These are phyloP conservation scores for Drosophila formosana DNA, from an alignment of 2,888 invertebrate species.

Conservation along the genomic window DNA sequence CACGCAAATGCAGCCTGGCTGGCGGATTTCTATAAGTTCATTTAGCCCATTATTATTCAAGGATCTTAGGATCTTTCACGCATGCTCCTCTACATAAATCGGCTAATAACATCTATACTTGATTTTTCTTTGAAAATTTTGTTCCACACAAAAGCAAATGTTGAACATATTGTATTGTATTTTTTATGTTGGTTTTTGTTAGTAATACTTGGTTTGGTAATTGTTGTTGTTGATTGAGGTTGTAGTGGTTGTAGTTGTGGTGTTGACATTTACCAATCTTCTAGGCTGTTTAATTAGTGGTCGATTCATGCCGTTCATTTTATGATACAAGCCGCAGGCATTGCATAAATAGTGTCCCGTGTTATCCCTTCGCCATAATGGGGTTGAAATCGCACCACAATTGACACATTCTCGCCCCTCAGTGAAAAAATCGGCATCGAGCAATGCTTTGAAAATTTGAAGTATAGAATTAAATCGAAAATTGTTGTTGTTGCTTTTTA, in stretches of 20 bases:
- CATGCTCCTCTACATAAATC: conserved; percentile 1
- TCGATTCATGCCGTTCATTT: conserved; percentile 97
- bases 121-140: conserved; percentile 66
- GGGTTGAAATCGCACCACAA: conserved; percentile 98
- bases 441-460: conserved; percentile 82
- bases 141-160: conserved; percentile 76
- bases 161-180: conserved; percentile 21
- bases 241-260: conserved; percentile 29
- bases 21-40: conserved; percentile 85
- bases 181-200: conserved; percentile 48
- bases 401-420: conserved; percentile 99
- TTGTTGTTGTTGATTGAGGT: conserved; percentile 35
- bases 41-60: conserved; percentile 45
- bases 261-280: conserved; percentile 90
- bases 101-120: conserved; percentile 4
- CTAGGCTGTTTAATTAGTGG: conserved; percentile 96
- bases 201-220: conserved; percentile 53
- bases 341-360: conserved; percentile 99
- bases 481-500: conserved; percentile 22
- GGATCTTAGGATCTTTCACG: conserved; percentile 23
- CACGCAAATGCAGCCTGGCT: conserved; percentile 60
- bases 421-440: conserved; percentile 86
- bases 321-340: conserved; percentile 99
- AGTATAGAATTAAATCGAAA: conserved; percentile 15
- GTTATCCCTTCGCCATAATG: conserved; percentile 99